Evolutionary conservation across 2,113 vertebrate species (phyloP).

Genomic region (Cynoglossus semilaevis): DNA sequence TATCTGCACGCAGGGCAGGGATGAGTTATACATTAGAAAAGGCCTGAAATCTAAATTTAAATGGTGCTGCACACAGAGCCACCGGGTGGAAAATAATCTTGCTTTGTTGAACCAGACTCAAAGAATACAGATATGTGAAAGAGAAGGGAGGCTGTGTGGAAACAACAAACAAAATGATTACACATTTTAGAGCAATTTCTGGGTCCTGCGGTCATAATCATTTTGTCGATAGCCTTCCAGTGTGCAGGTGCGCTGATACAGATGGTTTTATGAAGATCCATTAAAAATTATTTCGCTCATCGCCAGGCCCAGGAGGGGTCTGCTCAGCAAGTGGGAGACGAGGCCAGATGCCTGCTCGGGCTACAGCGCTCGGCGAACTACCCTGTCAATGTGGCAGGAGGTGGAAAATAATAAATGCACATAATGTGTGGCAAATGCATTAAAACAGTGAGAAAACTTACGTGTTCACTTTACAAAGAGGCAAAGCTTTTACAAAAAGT

Average conservation of each 20-base stretch:
- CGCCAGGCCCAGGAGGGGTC: constrained; percentile 74
- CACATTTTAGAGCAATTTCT: constrained; percentile 77
- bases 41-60: constrained; percentile 65
- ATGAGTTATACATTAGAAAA: constrained; percentile 40
- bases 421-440: constrained; percentile 10
- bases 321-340: constrained; percentile 56
- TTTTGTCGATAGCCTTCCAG: constrained; percentile 79
- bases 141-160: constrained; percentile 51
- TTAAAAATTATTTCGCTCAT: constrained; percentile 82
- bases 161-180: constrained; percentile 78
- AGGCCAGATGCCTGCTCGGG: constrained; percentile 63
- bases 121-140: constrained; percentile 61
- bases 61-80: constrained; percentile 30
- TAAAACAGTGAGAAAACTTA: constrained; percentile 3
- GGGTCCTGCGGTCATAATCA: constrained; percentile 76
- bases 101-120: constrained; percentile 56
- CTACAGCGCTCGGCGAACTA: constrained; percentile 47
- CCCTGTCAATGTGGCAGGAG: constrained; percentile 53
- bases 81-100: constrained; percentile 48
- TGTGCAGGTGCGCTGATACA: constrained; percentile 78
- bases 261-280: constrained; percentile 83
- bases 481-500: constrained; percentile 26
- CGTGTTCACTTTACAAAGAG: constrained; percentile 17
- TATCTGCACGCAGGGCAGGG: constrained; percentile 40
- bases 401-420: constrained; percentile 5